Percentiles rank a stretch among this genome's conserved stretches.
These are phyloP conservation scores for Disparrhopalites patrizii DNA, from an alignment of 2,888 invertebrate species.

Conservation along the genomic window DNA sequence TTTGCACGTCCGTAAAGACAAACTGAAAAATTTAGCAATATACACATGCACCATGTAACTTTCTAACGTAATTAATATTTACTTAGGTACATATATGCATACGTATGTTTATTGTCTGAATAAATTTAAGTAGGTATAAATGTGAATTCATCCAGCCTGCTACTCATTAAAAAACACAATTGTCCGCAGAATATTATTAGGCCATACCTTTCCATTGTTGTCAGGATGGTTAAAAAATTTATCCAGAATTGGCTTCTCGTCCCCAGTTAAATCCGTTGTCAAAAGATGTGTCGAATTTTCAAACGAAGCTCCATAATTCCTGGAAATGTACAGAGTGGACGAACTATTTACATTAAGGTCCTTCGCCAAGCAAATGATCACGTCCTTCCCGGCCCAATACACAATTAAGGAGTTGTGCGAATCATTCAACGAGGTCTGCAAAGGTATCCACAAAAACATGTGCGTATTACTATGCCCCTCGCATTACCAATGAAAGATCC, in stretches of 20 bases:
- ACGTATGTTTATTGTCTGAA: no score
- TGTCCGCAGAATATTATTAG: neutral
- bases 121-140: no score
- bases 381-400: constrained; percentile 86
- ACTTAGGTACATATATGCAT: no score
- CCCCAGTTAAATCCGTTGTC: constrained; percentile 59
- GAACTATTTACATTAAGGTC: constrained; percentile 59
- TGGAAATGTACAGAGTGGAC: constrained; percentile 78
- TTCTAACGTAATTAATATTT: constrained; percentile 8
- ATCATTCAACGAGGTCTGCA: constrained; percentile 72
- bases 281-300: constrained; percentile 60
- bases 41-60: neutral
- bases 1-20: constrained; percentile 74
- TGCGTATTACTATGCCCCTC: neutral
- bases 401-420: constrained; percentile 85
- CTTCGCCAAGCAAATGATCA: constrained; percentile 78
- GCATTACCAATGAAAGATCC: no score
- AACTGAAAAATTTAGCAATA: constrained; percentile 55
- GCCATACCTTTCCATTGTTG: constrained; percentile 67
- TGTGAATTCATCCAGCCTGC: no score
- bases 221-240: constrained; percentile 82
- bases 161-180: no score
- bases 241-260: constrained; percentile 66
- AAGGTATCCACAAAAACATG: neutral
- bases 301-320: constrained; percentile 79